These are phyloP conservation scores for Delphinapterus leucas DNA, from an alignment of 2,113 vertebrate species.

Conservation along the genomic window DNA sequence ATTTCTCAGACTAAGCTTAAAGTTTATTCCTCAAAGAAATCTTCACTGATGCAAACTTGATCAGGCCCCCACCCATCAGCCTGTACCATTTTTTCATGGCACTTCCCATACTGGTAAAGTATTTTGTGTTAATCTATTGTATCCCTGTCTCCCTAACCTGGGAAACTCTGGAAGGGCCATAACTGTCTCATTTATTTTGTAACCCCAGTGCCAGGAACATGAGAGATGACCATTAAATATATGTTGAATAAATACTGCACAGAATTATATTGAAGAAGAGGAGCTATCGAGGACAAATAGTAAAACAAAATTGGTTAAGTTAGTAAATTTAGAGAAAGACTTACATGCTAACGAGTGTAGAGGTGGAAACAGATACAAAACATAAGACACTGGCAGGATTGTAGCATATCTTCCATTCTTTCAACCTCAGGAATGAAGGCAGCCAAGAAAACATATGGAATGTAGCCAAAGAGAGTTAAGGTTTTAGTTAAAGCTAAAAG, in stretches of 20 bases:
- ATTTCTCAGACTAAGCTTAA: not conserved
- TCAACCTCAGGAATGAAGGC: not conserved
- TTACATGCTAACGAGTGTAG: not conserved
- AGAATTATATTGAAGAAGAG: not conserved
- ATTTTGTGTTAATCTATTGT: not conserved
- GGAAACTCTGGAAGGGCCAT: not conserved
- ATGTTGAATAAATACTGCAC: not conserved
- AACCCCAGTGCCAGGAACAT: not conserved
- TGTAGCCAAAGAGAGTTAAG: not conserved
- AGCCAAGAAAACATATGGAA: slow-evolving; percentile 1
- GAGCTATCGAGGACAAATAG: not conserved
- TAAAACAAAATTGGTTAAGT: not conserved
- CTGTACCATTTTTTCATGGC: not conserved
- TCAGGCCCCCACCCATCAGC: not conserved
- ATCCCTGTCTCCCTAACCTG: not conserved
- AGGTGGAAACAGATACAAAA: slow-evolving; percentile 10
- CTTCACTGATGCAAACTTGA: not conserved
- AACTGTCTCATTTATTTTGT: not conserved
- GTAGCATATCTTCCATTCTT: not conserved
- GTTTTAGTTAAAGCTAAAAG: slow-evolving; percentile 37
- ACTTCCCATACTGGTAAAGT: not conserved
- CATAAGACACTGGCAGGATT: not conserved
- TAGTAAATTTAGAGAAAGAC: not conserved
- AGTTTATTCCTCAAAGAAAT: not conserved
- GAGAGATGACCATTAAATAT: not conserved